Percentiles rank a stretch among this genome's conserved stretches.
Conservation (phyloP, 2,888 invertebrate species). For the Acronicta psi region DNA sequence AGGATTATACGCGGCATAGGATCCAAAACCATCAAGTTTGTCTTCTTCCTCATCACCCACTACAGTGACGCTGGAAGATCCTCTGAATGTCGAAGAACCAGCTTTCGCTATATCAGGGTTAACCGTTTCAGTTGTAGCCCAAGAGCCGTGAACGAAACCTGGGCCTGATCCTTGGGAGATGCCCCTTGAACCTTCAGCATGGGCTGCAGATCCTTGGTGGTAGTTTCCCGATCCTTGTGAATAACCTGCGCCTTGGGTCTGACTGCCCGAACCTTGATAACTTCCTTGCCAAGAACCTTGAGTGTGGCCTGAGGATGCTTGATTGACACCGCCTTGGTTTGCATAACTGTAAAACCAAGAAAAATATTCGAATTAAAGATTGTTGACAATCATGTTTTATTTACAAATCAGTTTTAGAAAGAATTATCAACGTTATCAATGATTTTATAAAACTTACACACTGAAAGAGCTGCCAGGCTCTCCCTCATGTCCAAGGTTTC, state of each 20-base stretch:
- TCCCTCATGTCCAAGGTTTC: constrained; percentile 80
- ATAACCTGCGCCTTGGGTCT: constrained; percentile 21
- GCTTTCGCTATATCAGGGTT: constrained; percentile 83
- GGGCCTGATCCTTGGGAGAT: constrained; percentile 49
- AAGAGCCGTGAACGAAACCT: constrained; percentile 79
- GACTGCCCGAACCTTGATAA: constrained; percentile 24
- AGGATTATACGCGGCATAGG: constrained; percentile 76
- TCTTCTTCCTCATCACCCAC: constrained; percentile 82
- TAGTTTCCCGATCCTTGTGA: constrained; percentile 13
- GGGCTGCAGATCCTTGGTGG: constrained; percentile 24
- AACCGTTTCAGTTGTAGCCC: constrained; percentile 85
- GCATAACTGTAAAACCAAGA: constrained; percentile 60
- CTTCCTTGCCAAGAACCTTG: constrained; percentile 21
- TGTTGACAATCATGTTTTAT: too few species aligned
- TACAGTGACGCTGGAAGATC: constrained; percentile 73
- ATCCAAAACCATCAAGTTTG: constrained; percentile 77
- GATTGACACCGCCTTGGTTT: constrained; percentile 59
- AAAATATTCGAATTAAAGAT: neutral
- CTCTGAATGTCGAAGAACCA: constrained; percentile 75
- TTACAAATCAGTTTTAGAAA: too few species aligned
- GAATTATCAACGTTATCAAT: neutral
- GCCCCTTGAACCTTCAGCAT: constrained; percentile 23
- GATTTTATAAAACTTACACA: constrained; percentile 71
- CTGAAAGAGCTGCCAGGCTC: constrained; percentile 83
- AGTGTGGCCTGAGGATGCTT: constrained; percentile 44